phyloP scores from a whole-genome alignment of 2,888 invertebrate genomes.

The Eristalinus aeneus region DNA sequence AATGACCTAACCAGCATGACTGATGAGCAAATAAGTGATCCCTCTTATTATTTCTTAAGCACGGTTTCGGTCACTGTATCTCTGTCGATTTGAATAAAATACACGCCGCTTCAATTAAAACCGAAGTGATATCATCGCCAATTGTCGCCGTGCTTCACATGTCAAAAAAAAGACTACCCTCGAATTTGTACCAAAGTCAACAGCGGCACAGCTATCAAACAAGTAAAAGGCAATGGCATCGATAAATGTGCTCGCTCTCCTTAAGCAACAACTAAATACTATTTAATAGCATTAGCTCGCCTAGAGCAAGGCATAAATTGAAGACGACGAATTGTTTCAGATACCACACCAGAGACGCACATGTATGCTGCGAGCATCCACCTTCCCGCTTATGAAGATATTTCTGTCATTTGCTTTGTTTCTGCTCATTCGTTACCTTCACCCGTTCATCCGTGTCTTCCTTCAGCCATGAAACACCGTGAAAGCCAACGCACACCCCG shows the following conservation, averaged over 20 bases:
- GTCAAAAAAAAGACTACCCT: neutral
- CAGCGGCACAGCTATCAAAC: neutral
- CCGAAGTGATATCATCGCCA: neutral
- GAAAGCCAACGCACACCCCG: slow-evolving; percentile 46
- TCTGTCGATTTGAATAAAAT: neutral
- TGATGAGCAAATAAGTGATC: neutral
- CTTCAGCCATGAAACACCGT: neutral
- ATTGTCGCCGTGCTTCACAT: neutral
- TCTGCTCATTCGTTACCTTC: neutral
- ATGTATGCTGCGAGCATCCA: neutral
- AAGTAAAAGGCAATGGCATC: neutral
- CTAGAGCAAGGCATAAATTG: neutral
- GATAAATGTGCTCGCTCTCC: neutral
- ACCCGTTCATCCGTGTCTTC: no score
- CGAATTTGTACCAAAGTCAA: neutral
- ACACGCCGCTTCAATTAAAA: neutral
- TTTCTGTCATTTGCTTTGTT: neutral
- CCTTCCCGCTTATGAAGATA: no score
- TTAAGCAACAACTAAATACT: neutral
- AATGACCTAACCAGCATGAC: neutral
- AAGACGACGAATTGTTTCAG: neutral
- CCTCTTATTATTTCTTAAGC: neutral
- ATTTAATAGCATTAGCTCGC: neutral
- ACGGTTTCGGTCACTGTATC: neutral
- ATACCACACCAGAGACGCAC: neutral